A percentile compares a stretch with the other conserved stretches of the same genome.
phyloP scores from a whole-genome alignment of 2,113 vertebrate genomes.

The Girardinichthys multiradiatus region DNA sequence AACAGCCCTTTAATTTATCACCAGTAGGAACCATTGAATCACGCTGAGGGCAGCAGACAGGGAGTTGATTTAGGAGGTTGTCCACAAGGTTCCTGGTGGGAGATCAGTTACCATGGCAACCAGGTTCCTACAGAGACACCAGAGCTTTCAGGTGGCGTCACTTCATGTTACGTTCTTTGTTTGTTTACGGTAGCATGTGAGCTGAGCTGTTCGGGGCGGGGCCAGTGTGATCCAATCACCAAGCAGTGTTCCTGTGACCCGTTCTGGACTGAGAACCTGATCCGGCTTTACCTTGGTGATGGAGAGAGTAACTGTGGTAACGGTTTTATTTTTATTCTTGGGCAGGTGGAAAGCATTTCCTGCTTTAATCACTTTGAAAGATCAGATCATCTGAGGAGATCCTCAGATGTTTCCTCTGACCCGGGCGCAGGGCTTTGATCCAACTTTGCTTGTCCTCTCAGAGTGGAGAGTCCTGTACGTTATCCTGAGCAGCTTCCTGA shows the following conservation, averaged over 20 bases:
- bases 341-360: neutral
- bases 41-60: too few relatives aligned
- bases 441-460: slow-evolving; percentile 59
- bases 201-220: slow-evolving; percentile 86
- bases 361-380: too few relatives aligned
- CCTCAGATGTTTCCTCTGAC: neutral
- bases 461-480: slow-evolving; percentile 92
- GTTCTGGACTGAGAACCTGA: slow-evolving; percentile 90
- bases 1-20: too few relatives aligned
- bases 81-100: too few relatives aligned
- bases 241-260: slow-evolving; percentile 89
- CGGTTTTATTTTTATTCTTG: neutral
- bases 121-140: too few relatives aligned
- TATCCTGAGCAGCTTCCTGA: slow-evolving; percentile 77
- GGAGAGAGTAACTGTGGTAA: slow-evolving; percentile 90
- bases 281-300: slow-evolving; percentile 82
- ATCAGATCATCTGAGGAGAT: too few relatives aligned
- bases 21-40: too few relatives aligned
- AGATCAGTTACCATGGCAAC: too few relatives aligned
- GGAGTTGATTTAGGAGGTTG: too few relatives aligned
- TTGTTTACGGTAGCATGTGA: slow-evolving; percentile 80
- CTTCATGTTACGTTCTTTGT: neutral
- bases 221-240: slow-evolving; percentile 90
- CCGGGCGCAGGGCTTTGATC: neutral
- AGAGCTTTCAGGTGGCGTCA: too few relatives aligned